These are phyloP conservation scores for Tenthredo notha DNA, from an alignment of 2,888 invertebrate species.

Conservation along the genomic window DNA sequence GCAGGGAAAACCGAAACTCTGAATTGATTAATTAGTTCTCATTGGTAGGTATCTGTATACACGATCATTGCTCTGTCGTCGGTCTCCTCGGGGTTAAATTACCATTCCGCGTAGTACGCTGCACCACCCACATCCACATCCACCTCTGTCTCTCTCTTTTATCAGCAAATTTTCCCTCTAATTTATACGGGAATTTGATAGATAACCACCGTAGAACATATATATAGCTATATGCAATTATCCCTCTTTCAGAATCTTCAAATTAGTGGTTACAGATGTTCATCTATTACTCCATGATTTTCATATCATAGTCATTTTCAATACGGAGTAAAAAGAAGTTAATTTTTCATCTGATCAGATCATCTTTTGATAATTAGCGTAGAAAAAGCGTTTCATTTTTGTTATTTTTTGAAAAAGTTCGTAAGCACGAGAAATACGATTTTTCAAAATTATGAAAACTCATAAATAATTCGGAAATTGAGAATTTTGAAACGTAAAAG, in stretches of 20 bases:
- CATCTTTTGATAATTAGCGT: no score
- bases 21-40: conserved; percentile 54
- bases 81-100: conserved; percentile 36
- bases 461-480: no score
- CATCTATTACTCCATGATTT: background rate
- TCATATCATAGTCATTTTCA: background rate
- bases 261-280: background rate
- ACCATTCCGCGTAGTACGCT: conserved; percentile 26
- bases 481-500: no score
- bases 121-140: background rate
- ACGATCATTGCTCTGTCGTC: conserved; percentile 36
- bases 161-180: conserved; percentile 37
- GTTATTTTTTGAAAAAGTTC: background rate
- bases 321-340: background rate
- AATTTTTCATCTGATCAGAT: no score
- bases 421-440: background rate
- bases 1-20: conserved; percentile 53
- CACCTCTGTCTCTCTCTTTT: background rate
- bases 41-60: conserved; percentile 51
- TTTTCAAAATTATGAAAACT: background rate
- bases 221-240: conserved; percentile 1
- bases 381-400: background rate
- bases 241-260: background rate
- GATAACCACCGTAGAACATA: background rate
- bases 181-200: conserved; percentile 43